A percentile compares a stretch with the other conserved stretches of the same genome.
phyloP scores from a whole-genome alignment of 2,113 vertebrate species.

The Toxotes chatareus region DNA sequence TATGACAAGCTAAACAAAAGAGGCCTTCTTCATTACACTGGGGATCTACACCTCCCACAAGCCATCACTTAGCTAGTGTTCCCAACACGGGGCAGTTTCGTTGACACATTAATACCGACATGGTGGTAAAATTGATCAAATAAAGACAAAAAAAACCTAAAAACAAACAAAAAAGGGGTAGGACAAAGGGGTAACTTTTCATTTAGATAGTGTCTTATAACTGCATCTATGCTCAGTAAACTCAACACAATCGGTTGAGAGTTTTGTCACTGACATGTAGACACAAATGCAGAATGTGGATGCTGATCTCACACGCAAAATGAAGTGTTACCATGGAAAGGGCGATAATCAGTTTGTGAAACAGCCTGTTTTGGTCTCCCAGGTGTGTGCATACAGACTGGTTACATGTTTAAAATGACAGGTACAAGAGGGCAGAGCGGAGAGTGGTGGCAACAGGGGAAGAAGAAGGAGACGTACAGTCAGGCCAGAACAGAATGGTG shows the following conservation, averaged over 20 bases:
- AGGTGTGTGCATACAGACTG: conserved; percentile 73
- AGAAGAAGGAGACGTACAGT: conserved; percentile 18
- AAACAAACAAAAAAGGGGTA: conserved; percentile 2
- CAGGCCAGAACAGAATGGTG: conserved; percentile 46
- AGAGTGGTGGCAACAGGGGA: background rate
- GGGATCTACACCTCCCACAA: conserved; percentile 83
- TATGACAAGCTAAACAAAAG: conserved; percentile 81
- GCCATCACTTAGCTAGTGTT: conserved; percentile 85
- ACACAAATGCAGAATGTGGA: conserved; percentile 24
- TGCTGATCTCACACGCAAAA: conserved; percentile 34
- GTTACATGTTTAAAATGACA: conserved; percentile 52
- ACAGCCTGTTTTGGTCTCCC: conserved; percentile 74
- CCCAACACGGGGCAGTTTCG: conserved; percentile 81
- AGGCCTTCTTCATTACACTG: conserved; percentile 76
- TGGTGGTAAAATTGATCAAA: conserved; percentile 64
- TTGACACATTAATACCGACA: conserved; percentile 71
- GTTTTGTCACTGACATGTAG: background rate
- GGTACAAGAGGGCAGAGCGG: conserved; percentile 52
- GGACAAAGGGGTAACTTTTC: conserved; percentile 39
- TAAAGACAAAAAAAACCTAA: background rate
- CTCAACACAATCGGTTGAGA: conserved; percentile 16
- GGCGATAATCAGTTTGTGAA: conserved; percentile 61
- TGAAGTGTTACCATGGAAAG: conserved; percentile 72
- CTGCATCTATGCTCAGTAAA: conserved; percentile 21
- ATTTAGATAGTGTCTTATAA: conserved; percentile 50